phyloP scores from a whole-genome alignment of 2,113 vertebrate species.

The Plestiodon gilberti region DNA sequence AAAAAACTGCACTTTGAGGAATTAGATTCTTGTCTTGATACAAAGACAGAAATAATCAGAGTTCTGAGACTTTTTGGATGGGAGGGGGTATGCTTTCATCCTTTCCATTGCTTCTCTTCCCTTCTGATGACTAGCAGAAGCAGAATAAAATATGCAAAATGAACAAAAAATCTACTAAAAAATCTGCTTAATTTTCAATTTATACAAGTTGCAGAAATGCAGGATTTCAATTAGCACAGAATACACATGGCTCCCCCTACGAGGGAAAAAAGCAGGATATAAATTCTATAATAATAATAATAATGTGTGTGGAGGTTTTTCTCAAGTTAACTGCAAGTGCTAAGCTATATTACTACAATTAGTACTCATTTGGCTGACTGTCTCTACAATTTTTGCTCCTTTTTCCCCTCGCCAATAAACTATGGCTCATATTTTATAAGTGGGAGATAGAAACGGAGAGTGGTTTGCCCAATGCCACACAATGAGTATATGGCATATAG shows the following conservation, averaged over 20 bases:
- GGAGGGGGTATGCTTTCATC: background rate
- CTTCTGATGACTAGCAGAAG: background rate
- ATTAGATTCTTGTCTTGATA: background rate
- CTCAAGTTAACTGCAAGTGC: background rate
- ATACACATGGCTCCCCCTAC: background rate
- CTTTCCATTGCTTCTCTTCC: background rate
- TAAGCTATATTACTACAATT: background rate
- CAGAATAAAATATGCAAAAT: background rate
- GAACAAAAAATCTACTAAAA: no score
- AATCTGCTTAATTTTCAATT: background rate
- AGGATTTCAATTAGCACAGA: background rate
- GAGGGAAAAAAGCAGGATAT: background rate
- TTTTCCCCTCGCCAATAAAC: background rate
- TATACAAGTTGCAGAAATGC: background rate
- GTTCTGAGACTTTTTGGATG: no score
- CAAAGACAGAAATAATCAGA: background rate
- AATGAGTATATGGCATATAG: background rate
- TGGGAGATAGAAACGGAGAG: background rate
- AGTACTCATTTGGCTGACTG: background rate
- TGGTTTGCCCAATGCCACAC: background rate
- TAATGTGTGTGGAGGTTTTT: background rate
- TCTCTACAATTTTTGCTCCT: background rate
- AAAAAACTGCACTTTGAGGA: background rate
- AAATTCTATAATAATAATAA: no score
- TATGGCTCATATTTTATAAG: background rate